phyloP scores from a whole-genome alignment of 2,797 vertebrate species.

The Poeciliopsis turneri region DNA sequence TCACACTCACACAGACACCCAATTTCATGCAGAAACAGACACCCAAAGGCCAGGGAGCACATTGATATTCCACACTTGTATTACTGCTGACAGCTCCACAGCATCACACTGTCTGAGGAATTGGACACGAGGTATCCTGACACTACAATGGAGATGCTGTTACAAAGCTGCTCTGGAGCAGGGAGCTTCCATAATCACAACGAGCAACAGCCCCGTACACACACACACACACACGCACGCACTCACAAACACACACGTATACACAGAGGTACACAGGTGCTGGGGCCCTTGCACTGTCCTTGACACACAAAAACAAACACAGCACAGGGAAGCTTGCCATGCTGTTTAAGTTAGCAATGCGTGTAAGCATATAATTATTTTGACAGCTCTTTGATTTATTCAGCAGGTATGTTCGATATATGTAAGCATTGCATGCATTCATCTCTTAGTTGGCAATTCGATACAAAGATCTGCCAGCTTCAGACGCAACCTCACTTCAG shows the following conservation, averaged over 20 bases:
- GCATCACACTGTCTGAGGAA: conserved; percentile 71
- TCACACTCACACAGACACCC: conserved; percentile 14
- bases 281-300: conserved; percentile 16
- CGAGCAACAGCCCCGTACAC: conserved; percentile 38
- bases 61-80: conserved; percentile 77
- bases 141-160: conserved; percentile 66
- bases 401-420: not conserved
- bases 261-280: conserved; percentile 27
- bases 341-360: conserved; percentile 6
- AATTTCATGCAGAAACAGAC: conserved; percentile 54
- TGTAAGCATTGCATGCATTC: conserved; percentile 6
- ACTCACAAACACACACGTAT: conserved; percentile 30
- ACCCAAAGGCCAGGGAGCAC: conserved; percentile 58
- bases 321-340: not conserved
- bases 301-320: conserved; percentile 24
- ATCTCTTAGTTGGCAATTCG: conserved; percentile 40
- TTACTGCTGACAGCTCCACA: conserved; percentile 71
- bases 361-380: conserved; percentile 12
- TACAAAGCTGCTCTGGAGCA: conserved; percentile 63
- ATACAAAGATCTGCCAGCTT: conserved; percentile 24
- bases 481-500: conserved; percentile 27
- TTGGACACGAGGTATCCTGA: conserved; percentile 68
- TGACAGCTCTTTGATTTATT: conserved; percentile 17
- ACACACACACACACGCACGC: conserved; percentile 29
- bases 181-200: conserved; percentile 65